Conservation (phyloP, 1,140 invertebrate genomes). For the Zaprionus camerounensis region DNA sequence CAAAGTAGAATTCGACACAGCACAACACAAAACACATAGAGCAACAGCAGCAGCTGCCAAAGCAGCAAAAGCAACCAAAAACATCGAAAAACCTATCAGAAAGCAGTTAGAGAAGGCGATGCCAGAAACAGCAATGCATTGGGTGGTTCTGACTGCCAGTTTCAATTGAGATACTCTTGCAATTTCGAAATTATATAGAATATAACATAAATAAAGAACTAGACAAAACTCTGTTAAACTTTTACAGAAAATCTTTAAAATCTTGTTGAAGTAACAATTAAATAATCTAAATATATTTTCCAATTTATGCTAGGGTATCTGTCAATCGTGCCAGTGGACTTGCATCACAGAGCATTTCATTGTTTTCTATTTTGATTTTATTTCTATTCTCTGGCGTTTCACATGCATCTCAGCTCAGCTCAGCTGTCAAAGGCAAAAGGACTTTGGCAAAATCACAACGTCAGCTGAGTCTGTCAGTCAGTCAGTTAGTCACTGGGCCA, state of each 20-base stretch:
- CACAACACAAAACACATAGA: too few relatives aligned
- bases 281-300: background rate
- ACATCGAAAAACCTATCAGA: conserved; percentile 20
- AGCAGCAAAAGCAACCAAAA: conserved; percentile 30
- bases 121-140: background rate
- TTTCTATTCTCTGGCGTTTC: background rate
- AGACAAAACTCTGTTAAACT: background rate
- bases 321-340: background rate
- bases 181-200: too few relatives aligned
- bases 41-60: conserved; percentile 9
- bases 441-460: conserved; percentile 60
- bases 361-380: conserved; percentile 16
- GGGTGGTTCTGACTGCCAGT: background rate
- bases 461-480: conserved; percentile 35
- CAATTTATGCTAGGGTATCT: background rate
- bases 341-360: background rate
- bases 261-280: background rate
- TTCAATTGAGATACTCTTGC: too few relatives aligned
- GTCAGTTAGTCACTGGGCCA: conserved; percentile 36
- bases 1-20: conserved; percentile 39
- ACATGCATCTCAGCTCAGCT: conserved; percentile 15
- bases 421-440: conserved; percentile 67
- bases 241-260: background rate
- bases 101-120: conserved; percentile 12
- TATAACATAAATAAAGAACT: too few relatives aligned